Percentiles rank a stretch among this genome's conserved stretches.
These are phyloP conservation scores for Cephalopterus ornatus DNA, from an alignment of 2,113 vertebrate species.

Conservation along the genomic window DNA sequence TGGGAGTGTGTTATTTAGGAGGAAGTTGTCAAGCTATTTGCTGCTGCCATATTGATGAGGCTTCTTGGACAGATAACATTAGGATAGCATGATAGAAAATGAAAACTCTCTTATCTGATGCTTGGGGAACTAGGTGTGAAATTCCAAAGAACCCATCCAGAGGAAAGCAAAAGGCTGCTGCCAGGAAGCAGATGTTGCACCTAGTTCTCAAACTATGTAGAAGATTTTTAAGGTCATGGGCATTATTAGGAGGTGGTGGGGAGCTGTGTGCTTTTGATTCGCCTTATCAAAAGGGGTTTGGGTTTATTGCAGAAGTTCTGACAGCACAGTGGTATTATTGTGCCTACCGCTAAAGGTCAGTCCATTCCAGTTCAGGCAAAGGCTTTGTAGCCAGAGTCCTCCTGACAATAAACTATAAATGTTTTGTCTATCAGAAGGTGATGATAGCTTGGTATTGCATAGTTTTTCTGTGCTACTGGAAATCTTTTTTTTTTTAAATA, in stretches of 20 bases:
- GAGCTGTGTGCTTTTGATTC: conserved; percentile 24
- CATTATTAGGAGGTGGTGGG: neutral
- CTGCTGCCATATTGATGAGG: neutral
- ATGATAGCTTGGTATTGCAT: neutral
- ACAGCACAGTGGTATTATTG: neutral
- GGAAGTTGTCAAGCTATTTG: neutral
- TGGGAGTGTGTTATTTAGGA: neutral
- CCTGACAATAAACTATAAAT: conserved; percentile 28
- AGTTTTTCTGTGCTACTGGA: conserved; percentile 10
- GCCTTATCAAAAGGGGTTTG: conserved; percentile 54
- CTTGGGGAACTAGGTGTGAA: neutral
- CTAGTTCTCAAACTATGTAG: neutral
- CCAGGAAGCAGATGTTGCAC: neutral
- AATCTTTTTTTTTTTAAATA: neutral
- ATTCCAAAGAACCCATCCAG: neutral
- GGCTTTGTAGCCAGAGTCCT: conserved; percentile 12
- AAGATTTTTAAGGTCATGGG: conserved; percentile 4
- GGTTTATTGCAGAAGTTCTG: conserved; percentile 45
- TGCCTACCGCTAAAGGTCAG: conserved; percentile 52
- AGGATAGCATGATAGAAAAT: neutral
- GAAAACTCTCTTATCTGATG: neutral
- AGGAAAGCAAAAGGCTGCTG: neutral
- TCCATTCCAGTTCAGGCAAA: neutral
- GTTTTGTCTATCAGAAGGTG: conserved; percentile 26
- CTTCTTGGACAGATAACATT: neutral